phyloP scores from a whole-genome alignment of 2,888 invertebrate species.

The Macaria notata region DNA sequence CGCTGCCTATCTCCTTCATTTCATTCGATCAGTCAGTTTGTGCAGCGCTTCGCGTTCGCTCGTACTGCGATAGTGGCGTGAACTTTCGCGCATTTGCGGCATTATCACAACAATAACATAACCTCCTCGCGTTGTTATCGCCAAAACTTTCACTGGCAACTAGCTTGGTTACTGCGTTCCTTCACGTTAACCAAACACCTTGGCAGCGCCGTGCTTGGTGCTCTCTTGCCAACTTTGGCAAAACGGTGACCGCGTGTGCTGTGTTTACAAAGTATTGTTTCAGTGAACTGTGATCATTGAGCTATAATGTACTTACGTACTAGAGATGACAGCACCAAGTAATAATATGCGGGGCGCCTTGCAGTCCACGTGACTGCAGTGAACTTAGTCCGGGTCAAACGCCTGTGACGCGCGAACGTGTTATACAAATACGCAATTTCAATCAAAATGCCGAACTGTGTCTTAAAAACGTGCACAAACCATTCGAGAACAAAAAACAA shows the following conservation, averaged over 20 bases:
- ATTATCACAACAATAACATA: constrained; percentile 63
- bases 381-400: no score
- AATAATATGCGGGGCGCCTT: no score
- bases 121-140: constrained; percentile 55
- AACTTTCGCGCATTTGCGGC: constrained; percentile 38
- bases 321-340: no score
- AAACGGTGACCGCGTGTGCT: constrained; percentile 44
- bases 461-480: no score
- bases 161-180: constrained; percentile 26
- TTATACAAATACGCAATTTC: no score
- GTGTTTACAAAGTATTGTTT: constrained; percentile 68
- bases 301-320: no score
- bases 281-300: no score
- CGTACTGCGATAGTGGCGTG: constrained; percentile 38
- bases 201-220: constrained; percentile 5
- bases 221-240: constrained; percentile 14
- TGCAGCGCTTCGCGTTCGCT: constrained; percentile 56
- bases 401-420: no score
- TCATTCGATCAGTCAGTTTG: constrained; percentile 29
- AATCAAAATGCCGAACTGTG: no score
- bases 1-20: not conserved
- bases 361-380: no score
- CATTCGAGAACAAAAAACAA: no score
- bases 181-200: constrained; percentile 14
- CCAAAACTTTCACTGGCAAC: constrained; percentile 56